Evolutionary conservation across 2,888 invertebrate species (phyloP).

Genomic region (Cinara cedri): DNA sequence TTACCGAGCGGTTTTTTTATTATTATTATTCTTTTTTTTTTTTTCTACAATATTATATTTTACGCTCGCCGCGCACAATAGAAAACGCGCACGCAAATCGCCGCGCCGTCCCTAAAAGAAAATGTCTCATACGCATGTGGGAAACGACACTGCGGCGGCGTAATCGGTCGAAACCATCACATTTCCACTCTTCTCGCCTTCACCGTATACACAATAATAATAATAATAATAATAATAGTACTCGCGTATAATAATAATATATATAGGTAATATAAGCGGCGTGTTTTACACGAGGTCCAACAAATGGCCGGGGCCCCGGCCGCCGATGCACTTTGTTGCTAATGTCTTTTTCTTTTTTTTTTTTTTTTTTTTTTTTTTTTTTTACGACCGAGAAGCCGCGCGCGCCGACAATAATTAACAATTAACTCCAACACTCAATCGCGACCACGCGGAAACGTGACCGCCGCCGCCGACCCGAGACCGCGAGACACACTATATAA

Average conservation of each 20-base stretch:
- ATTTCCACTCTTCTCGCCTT: slow-evolving; percentile 4
- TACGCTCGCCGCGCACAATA: slow-evolving; percentile 27
- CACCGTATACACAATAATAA: no score
- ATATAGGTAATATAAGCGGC: not conserved
- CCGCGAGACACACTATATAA: not conserved
- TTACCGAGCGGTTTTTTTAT: slow-evolving; percentile 21
- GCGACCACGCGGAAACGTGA: slow-evolving; percentile 52
- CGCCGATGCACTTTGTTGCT: slow-evolving; percentile 30
- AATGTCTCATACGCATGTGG: not conserved
- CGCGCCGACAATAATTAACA: slow-evolving; percentile 52
- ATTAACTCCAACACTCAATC: slow-evolving; percentile 54
- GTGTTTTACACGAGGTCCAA: slow-evolving; percentile 42
- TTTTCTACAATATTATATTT: not conserved
- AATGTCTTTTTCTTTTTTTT: slow-evolving; percentile 32
- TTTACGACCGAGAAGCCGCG: slow-evolving; percentile 31
- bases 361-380: not conserved
- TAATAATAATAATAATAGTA: no score
- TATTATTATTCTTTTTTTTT: not conserved
- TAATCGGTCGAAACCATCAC: slow-evolving; percentile 42
- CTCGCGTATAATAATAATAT: no score
- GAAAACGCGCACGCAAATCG: not conserved
- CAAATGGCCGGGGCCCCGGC: slow-evolving; percentile 29
- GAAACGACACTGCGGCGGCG: not conserved
- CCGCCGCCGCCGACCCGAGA: slow-evolving; percentile 16
- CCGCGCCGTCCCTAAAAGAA: slow-evolving; percentile 11